Evolutionary conservation across 2,113 vertebrate species (phyloP), one percentile per base, ranked within the genome.

Genomic region (Vanacampus margaritifer): DNA sequence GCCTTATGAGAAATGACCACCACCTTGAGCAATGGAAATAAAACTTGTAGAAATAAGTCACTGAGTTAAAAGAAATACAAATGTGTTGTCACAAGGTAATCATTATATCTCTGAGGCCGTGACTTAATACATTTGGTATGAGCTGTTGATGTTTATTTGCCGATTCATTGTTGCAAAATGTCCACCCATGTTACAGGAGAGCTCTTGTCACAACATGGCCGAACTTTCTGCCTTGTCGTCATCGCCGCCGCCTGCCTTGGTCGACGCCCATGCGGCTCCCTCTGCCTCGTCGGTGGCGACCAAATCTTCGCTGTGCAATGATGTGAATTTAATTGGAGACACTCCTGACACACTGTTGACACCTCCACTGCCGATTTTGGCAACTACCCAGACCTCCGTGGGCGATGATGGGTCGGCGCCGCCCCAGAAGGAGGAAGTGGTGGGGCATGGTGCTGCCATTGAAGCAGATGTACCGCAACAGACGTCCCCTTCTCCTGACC

Each of bases 181-280:
- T 26, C 3, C 3, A 13, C 12, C 51, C 51, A 26, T 54, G 54
- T 57, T 70, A 21, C 70, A 86, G 78, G 76, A 79, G 73, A 70
- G 72, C 68, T 66, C 36, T 68, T 65, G 72, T 78, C 79, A 74
- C 78, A 84, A 74, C 65, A 93, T 92, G 92, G 89, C 92, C n/a
- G 91, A 93, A 71, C 81, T 92, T 54, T 87, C 85, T 45, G 78
- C 90, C 71, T 73, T 92, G 36, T 89, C 82, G 67, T 79, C 89
- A 23, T 90, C 91, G 7, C 75, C 89, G 6, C 74, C 90, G 36
- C 79, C 90, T 26, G 78, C 81, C 11, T 63, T 90, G 76, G 73
- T 72, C 6, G 91, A 91, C 13, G 73, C 85, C 54, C 79, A 82
- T 17, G 57, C 76, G 32, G 51, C 82, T 64, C 79, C 86, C 39